Conservation (phyloP, 2,113 vertebrate species). For the Alouatta palliata region DNA sequence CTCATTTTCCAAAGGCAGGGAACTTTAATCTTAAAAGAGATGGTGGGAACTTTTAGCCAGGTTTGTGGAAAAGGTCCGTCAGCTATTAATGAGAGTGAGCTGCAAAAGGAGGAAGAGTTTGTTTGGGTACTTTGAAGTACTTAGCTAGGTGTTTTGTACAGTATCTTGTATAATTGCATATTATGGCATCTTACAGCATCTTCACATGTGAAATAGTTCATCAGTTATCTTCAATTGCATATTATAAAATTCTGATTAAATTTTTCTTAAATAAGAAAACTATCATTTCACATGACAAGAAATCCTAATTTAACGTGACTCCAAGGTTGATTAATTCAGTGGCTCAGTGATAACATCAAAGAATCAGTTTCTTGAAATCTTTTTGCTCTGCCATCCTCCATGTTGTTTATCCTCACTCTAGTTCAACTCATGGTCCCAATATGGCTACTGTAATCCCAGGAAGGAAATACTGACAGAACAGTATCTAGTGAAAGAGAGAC, state of each 20-base stretch:
- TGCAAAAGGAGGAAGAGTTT: not conserved
- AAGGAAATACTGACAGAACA: constrained; percentile 23
- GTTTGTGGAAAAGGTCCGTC: not conserved
- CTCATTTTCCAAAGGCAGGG: not conserved
- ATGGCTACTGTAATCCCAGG: not conserved
- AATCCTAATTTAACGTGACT: constrained; percentile 21
- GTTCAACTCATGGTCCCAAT: not conserved
- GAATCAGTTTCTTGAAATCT: not conserved
- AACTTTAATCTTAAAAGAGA: not conserved
- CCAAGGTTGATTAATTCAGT: not conserved
- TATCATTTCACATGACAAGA: not conserved
- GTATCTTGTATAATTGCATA: constrained; percentile 22
- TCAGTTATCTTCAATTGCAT: constrained; percentile 1
- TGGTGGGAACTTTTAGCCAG: not conserved
- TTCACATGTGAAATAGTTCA: not conserved
- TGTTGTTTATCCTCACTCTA: not conserved
- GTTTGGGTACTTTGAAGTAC: not conserved
- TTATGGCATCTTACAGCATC: not conserved
- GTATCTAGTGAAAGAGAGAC: not conserved
- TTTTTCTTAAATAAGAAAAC: constrained; percentile 23
- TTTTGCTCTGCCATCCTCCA: constrained; percentile 3
- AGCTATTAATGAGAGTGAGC: not conserved
- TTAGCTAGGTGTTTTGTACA: not conserved
- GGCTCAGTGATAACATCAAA: not conserved
- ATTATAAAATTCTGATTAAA: constrained; percentile 38